Conservation (phyloP, 2,797 vertebrate species). For the Lepus townsendii region DNA sequence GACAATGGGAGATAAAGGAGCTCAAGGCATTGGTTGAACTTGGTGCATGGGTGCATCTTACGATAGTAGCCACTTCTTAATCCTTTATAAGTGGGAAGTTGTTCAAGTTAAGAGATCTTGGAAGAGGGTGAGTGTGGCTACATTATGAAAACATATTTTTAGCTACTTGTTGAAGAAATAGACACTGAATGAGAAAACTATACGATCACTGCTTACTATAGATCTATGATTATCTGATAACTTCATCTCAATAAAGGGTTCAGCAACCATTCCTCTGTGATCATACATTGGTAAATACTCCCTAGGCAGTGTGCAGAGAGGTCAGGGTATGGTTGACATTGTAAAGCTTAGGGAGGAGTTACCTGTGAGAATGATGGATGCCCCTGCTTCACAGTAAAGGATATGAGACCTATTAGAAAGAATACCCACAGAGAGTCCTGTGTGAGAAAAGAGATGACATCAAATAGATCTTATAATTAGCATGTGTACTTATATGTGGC, state of each 20-base stretch:
- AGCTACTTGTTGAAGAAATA: neutral
- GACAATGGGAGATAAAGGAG: no score
- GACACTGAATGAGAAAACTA: neutral
- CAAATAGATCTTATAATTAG: neutral
- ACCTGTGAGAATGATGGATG: neutral
- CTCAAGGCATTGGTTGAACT: neutral
- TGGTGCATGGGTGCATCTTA: rapidly evolving
- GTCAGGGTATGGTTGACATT: rapidly evolving
- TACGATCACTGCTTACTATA: neutral
- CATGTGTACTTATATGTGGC: neutral
- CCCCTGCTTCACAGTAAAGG: neutral
- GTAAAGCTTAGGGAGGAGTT: rapidly evolving
- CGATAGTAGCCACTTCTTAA: neutral
- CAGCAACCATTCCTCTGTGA: neutral
- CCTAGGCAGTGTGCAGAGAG: no score
- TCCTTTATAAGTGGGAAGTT: neutral
- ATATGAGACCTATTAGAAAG: rapidly evolving
- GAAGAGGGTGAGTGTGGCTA: rapidly evolving
- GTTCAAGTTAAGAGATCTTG: neutral
- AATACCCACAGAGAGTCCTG: neutral
- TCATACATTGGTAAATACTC: no score
- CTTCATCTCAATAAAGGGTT: neutral
- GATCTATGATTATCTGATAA: neutral
- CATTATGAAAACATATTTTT: neutral
- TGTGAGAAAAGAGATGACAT: neutral